These are phyloP conservation scores for Cephonodes hylas DNA, from an alignment of 2,888 invertebrate genomes.

Conservation along the genomic window DNA sequence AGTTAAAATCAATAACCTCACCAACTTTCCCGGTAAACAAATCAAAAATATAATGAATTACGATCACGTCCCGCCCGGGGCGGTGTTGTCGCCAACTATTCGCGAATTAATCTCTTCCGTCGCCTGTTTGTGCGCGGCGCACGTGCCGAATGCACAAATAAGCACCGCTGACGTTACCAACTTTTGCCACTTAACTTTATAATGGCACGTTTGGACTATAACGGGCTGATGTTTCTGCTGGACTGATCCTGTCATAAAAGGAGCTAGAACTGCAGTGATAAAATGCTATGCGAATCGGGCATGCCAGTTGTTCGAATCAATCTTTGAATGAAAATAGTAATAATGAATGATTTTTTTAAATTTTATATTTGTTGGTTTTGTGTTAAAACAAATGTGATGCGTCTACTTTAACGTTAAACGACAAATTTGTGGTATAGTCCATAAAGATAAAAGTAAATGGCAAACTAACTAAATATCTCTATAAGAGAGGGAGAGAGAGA, in stretches of 20 bases:
- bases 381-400: too few species aligned
- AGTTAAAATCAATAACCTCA: neutral
- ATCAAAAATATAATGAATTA: slow-evolving; percentile 25
- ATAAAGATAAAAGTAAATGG: too few species aligned
- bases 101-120: slow-evolving; percentile 32
- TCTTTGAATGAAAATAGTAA: too few species aligned
- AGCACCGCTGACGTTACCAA: slow-evolving; percentile 15
- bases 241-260: neutral
- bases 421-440: too few species aligned
- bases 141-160: slow-evolving; percentile 17
- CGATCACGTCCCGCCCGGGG: slow-evolving; percentile 23
- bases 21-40: slow-evolving; percentile 1
- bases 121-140: slow-evolving; percentile 17
- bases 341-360: too few species aligned
- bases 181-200: neutral
- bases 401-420: too few species aligned
- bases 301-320: too few species aligned
- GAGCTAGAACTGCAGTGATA: neutral
- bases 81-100: slow-evolving; percentile 29
- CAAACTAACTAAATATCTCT: too few species aligned
- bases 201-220: neutral
- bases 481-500: too few species aligned
- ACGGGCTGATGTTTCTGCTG: neutral
- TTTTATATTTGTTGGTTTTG: too few species aligned
- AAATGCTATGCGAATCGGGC: too few species aligned